phyloP scores from a whole-genome alignment of 1,140 invertebrate species.

The Nasonia vitripennis region DNA sequence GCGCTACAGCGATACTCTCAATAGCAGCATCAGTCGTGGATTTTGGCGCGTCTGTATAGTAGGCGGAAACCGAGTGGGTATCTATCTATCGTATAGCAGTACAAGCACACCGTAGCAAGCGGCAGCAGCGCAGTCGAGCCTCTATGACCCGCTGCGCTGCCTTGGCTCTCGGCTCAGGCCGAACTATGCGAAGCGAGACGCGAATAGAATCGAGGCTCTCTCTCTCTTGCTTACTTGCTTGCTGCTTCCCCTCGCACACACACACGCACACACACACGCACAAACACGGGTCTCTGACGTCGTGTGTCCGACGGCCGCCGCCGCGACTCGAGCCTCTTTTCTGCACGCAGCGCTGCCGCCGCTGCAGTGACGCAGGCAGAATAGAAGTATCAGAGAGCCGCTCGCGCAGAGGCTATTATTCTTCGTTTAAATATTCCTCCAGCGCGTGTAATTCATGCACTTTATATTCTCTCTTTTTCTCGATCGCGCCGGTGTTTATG shows the following conservation, averaged over 20 bases:
- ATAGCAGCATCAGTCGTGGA: background rate
- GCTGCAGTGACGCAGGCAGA: constrained; percentile 14
- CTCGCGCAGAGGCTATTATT: constrained; percentile 28
- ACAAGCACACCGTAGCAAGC: background rate
- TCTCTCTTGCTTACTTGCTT: background rate
- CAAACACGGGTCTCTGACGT: background rate
- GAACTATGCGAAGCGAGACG: constrained; percentile 30
- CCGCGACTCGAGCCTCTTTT: background rate
- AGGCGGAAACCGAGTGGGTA: background rate
- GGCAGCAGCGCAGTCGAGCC: background rate
- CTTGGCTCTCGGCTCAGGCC: background rate
- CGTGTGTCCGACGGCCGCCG: background rate
- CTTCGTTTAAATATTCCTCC: constrained; percentile 28
- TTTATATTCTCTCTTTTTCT: background rate
- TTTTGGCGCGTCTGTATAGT: background rate
- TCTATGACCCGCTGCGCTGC: background rate
- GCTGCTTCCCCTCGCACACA: background rate
- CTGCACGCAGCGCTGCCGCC: constrained; percentile 1
- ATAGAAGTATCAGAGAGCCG: constrained; percentile 31
- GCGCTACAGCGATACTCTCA: background rate
- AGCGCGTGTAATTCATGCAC: constrained; percentile 16
- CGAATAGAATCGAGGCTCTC: constrained; percentile 44
- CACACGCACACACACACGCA: too few species aligned
- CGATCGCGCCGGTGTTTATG: background rate
- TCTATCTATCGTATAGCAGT: background rate